phyloP scores from a whole-genome alignment of 2,888 invertebrate genomes.

The Drosophila kanekoi region DNA sequence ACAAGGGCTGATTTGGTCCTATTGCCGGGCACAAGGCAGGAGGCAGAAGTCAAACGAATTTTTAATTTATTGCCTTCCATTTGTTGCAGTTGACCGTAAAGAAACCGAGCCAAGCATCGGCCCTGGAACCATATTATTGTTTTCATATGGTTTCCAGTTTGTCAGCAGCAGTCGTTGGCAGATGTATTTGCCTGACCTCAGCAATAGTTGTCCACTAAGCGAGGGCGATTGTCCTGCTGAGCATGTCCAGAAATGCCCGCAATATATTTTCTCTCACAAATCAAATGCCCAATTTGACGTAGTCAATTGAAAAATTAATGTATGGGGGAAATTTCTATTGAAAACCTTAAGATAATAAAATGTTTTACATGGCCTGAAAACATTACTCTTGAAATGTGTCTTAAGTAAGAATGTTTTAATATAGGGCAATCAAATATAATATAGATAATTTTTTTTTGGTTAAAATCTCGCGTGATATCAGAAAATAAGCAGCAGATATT shows the following conservation, averaged over 20 bases:
- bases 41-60: conserved; percentile 80
- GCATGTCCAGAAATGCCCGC: conserved; percentile 41
- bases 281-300: conserved; percentile 61
- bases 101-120: conserved; percentile 31
- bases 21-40: conserved; percentile 48
- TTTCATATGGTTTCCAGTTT: conserved; percentile 77
- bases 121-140: conserved; percentile 65
- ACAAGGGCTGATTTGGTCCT: conserved; percentile 41
- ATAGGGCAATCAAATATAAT: too few relatives aligned
- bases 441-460: too few relatives aligned
- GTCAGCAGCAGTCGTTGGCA: conserved; percentile 64
- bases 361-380: too few relatives aligned
- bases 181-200: conserved; percentile 54
- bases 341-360: conserved; percentile 1
- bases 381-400: too few relatives aligned
- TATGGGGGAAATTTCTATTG: not conserved
- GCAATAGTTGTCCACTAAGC: conserved; percentile 14
- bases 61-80: conserved; percentile 75
- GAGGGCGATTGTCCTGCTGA: conserved; percentile 43
- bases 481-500: too few relatives aligned
- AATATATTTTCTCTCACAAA: conserved; percentile 56
- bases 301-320: conserved; percentile 44
- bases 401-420: too few relatives aligned
- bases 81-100: conserved; percentile 75
- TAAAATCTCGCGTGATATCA: too few relatives aligned